Percentiles rank a stretch among this genome's conserved stretches.
phyloP scores from a whole-genome alignment of 2,113 vertebrate genomes.

The Tupaia tana region DNA sequence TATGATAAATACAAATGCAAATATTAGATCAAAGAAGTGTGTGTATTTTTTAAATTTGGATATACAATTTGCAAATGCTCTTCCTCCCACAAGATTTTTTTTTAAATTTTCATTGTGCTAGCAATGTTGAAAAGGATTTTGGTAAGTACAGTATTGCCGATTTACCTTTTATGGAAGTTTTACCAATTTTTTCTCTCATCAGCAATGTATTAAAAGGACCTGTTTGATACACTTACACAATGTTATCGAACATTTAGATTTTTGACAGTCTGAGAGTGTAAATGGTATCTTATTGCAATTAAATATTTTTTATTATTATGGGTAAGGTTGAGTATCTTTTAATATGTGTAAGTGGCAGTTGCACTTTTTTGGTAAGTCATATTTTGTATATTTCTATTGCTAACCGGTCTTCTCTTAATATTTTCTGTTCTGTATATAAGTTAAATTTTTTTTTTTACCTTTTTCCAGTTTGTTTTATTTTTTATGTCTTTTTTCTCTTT shows the following conservation, averaged over 20 bases:
- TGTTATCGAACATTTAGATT: conserved; percentile 10
- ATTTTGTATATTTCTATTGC: not conserved
- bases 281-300: conserved; percentile 8
- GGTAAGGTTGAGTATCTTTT: not conserved
- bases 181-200: not conserved
- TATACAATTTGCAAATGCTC: conserved; percentile 49
- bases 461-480: not conserved
- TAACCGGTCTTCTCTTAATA: not conserved
- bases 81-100: conserved; percentile 19
- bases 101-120: conserved; percentile 44
- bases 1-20: conserved; percentile 15
- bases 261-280: conserved; percentile 12
- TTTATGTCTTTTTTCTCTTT: not conserved
- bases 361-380: not conserved
- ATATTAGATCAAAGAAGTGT: not conserved
- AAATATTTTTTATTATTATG: conserved; percentile 21
- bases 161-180: conserved; percentile 12
- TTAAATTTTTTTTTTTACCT: not conserved
- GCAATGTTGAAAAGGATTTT: conserved; percentile 42
- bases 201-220: not conserved
- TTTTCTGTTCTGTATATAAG: conserved; percentile 14
- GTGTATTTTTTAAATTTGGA: not conserved
- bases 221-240: not conserved
- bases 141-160: not conserved
- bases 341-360: conserved; percentile 11